phyloP scores from a whole-genome alignment of 1,140 invertebrate genomes.

The Helicoverpa zea region DNA sequence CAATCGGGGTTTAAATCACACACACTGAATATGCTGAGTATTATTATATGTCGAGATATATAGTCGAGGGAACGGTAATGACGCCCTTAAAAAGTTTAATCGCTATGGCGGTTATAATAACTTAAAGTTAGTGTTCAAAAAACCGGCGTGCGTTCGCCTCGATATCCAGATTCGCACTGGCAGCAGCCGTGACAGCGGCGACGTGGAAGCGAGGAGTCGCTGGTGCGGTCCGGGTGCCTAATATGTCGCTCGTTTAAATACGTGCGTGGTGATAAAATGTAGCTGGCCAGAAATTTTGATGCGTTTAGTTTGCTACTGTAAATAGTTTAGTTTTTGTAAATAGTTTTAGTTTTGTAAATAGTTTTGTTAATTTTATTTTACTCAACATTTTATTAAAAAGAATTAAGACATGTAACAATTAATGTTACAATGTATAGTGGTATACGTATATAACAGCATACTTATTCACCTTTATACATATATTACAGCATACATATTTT shows the following conservation, averaged over 20 bases:
- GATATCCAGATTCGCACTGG: background rate
- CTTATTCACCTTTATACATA: no score
- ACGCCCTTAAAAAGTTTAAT: background rate
- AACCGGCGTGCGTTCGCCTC: background rate
- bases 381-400: no score
- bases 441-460: no score
- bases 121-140: background rate
- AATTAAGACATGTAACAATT: no score
- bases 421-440: no score
- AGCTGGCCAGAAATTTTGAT: slow-evolving; percentile 1
- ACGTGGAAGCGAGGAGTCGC: no score
- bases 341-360: no score
- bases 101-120: background rate
- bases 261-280: background rate
- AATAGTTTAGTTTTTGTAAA: no score
- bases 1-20: slow-evolving; percentile 6
- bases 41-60: background rate
- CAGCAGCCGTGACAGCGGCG: background rate
- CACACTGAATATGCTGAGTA: background rate
- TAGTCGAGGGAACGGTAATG: slow-evolving; percentile 5
- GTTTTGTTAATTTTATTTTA: no score
- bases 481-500: no score
- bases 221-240: background rate
- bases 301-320: background rate
- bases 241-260: background rate